phyloP scores from a whole-genome alignment of 1,140 invertebrate species.

The Drosophila serrata region DNA sequence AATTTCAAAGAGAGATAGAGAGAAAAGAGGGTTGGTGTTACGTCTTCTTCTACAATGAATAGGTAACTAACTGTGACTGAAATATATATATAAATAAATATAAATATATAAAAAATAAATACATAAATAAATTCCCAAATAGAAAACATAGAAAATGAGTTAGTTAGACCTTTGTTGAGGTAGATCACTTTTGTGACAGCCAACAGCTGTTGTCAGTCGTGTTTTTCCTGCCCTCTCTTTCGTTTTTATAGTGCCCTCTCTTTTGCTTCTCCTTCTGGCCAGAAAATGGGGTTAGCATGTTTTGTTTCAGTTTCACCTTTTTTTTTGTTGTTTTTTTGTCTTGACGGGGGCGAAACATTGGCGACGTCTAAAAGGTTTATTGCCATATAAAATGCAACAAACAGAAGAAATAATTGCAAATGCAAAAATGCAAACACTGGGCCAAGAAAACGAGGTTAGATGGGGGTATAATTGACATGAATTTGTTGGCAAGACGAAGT shows the following conservation, averaged over 20 bases:
- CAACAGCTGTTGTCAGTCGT: constrained; percentile 70
- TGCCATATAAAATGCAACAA: constrained; percentile 49
- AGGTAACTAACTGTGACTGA: constrained; percentile 35
- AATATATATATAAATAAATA: constrained; percentile 4
- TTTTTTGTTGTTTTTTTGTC: constrained; percentile 34
- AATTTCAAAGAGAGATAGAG: background rate
- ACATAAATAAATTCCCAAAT: background rate
- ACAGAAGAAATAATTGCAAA: constrained; percentile 49
- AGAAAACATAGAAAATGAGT: constrained; percentile 7
- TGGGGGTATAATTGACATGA: constrained; percentile 31
- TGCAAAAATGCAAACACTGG: constrained; percentile 31
- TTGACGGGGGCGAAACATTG: constrained; percentile 25
- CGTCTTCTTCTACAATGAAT: constrained; percentile 12
- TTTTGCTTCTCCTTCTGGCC: constrained; percentile 29
- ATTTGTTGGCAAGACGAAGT: constrained; percentile 6
- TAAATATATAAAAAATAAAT: background rate
- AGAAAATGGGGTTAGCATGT: constrained; percentile 70
- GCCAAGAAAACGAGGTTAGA: constrained; percentile 31
- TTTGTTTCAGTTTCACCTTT: constrained; percentile 56
- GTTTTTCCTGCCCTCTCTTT: background rate
- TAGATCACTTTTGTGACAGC: constrained; percentile 66
- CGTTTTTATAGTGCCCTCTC: constrained; percentile 1
- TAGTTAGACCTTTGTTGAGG: constrained; percentile 43
- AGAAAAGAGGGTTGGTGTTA: constrained; percentile 19
- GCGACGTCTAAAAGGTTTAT: constrained; percentile 39